Conservation (phyloP, 2,888 invertebrate species). For the Blera fallax region DNA sequence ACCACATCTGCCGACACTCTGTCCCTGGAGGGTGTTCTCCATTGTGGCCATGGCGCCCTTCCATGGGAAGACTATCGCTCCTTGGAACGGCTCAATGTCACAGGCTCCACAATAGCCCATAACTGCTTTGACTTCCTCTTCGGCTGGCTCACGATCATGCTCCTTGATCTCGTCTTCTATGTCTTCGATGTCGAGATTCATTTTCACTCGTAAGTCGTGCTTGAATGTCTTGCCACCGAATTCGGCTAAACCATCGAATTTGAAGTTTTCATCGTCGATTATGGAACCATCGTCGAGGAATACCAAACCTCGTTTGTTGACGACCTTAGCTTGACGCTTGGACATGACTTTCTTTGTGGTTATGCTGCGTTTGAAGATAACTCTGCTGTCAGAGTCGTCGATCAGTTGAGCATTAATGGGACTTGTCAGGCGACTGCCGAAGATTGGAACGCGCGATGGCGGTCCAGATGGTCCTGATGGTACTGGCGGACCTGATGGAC, state of each 20-base stretch:
- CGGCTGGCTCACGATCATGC: constrained; percentile 91
- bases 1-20: constrained; percentile 80
- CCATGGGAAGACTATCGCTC: constrained; percentile 91
- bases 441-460: constrained; percentile 74
- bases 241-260: constrained; percentile 85
- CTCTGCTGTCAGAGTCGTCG: constrained; percentile 82
- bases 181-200: constrained; percentile 73
- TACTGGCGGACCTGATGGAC: constrained; percentile 28
- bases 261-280: constrained; percentile 82
- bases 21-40: constrained; percentile 79
- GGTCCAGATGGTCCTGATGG: constrained; percentile 28
- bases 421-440: constrained; percentile 82
- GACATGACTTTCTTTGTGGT: neutral
- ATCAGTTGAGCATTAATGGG: constrained; percentile 86
- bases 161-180: constrained; percentile 82
- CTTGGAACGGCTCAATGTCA: constrained; percentile 89
- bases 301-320: constrained; percentile 86
- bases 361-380: constrained; percentile 77
- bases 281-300: constrained; percentile 87
- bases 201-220: constrained; percentile 83
- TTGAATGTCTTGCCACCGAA: constrained; percentile 87
- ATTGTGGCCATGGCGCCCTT: constrained; percentile 82
- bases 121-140: constrained; percentile 91
- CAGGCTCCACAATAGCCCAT: constrained; percentile 91
- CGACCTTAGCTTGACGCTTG: constrained; percentile 2